Evolutionary conservation across 2,888 invertebrate species (phyloP).

Genomic region (Eudasyphora cyanicolor): DNA sequence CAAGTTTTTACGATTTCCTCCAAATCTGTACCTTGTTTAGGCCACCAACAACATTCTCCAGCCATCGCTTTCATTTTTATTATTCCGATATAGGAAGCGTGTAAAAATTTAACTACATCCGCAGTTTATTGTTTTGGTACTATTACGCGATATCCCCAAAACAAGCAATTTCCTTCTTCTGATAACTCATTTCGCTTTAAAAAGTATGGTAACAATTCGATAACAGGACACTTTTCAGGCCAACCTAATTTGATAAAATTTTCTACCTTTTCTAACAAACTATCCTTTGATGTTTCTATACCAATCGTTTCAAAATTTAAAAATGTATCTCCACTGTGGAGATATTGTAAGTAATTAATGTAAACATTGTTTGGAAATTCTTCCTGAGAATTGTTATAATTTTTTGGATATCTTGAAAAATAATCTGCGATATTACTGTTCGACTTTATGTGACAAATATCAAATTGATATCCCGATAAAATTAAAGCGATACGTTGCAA

Average conservation of each 20-base stretch:
- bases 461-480: too few relatives aligned
- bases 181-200: constrained; percentile 1
- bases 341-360: constrained; percentile 1
- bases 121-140: constrained; percentile 37
- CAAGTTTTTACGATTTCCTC: constrained; percentile 26
- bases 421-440: constrained; percentile 66
- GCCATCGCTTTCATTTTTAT: constrained; percentile 63
- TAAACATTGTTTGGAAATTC: constrained; percentile 5
- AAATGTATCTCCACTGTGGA: not conserved
- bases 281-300: not conserved
- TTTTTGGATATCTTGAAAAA: not conserved
- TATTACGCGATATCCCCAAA: constrained; percentile 55
- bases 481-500: too few relatives aligned
- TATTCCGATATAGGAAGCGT: constrained; percentile 62
- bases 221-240: constrained; percentile 8
- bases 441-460: constrained; percentile 63
- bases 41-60: constrained; percentile 68
- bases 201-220: not conserved
- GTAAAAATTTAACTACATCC: constrained; percentile 52
- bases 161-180: constrained; percentile 46
- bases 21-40: constrained; percentile 58
- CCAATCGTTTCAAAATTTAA: constrained; percentile 2
- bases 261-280: not conserved
- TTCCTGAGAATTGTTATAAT: not conserved
- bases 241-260: not conserved